phyloP scores from a whole-genome alignment of 2,113 vertebrate species.

The Gobio gobio region DNA sequence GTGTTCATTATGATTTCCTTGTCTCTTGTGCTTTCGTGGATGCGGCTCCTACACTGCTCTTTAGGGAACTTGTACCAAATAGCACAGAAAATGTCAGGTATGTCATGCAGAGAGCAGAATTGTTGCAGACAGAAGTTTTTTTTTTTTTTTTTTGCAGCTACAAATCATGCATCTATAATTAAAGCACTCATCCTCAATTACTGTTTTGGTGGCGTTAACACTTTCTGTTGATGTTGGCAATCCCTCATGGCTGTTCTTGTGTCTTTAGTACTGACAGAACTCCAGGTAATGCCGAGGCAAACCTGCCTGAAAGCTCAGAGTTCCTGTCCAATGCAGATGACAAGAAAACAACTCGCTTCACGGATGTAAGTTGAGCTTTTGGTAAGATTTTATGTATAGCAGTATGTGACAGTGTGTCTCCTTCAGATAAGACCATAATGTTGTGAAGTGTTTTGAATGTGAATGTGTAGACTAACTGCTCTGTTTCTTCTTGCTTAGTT shows the following conservation, averaged over 20 bases:
- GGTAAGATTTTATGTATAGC: background rate
- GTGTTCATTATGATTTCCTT: conserved; percentile 64
- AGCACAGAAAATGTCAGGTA: conserved; percentile 74
- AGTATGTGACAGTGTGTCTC: background rate
- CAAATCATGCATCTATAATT: background rate
- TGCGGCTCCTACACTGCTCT: conserved; percentile 62
- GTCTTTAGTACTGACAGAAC: conserved; percentile 75
- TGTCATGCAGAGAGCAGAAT: conserved; percentile 48
- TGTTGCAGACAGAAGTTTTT: background rate
- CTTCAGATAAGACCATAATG: background rate
- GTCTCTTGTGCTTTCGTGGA: conserved; percentile 69
- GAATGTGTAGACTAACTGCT: background rate
- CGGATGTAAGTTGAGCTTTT: conserved; percentile 79
- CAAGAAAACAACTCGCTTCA: conserved; percentile 90
- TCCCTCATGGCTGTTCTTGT: background rate
- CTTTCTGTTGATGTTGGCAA: background rate
- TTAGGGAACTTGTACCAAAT: conserved; percentile 73
- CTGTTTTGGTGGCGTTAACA: background rate
- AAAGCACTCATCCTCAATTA: background rate
- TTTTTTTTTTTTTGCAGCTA: background rate
- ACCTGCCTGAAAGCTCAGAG: conserved; percentile 79
- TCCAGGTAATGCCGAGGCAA: conserved; percentile 74
- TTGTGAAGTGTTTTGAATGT: background rate
- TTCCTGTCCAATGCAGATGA: conserved; percentile 80
- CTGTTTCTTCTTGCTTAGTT: conserved; percentile 76